Evolutionary conservation across 2,888 invertebrate species (phyloP), one percentile per base, ranked within the genome.

Genomic region (Drosophila yooni): DNA sequence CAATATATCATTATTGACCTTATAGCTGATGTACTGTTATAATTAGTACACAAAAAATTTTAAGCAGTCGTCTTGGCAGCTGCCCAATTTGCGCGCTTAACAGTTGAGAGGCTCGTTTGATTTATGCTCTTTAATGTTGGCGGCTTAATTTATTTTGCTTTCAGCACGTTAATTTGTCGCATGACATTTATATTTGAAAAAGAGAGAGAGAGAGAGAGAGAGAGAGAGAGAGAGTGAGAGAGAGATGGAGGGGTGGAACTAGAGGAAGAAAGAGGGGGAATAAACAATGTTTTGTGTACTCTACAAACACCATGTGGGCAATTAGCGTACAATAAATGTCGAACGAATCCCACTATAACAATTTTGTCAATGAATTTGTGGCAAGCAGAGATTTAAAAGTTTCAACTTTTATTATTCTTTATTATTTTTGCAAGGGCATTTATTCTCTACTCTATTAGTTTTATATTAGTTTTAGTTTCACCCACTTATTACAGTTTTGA

Each of bases 51-150:
- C 48, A 11, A 69, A 74, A 50, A 67, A 46, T 57, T 70, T 52
- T 68, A 73, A 76, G 29, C 66, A 79, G 61, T 67, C 70, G 59
- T 68, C 53, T 50, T 71, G 54, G 64, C 57, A 59, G 66, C 62
- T 66, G 63, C 34, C 33, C 67, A 63, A 48, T 72, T 72, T 60
- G 59, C 72, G 10, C 67, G 33, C 67, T 59, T 67, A 25, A 50
- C 60, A 70, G 43, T 72, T 29, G 29, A 27, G 63, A n/a, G 40
- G 0, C 21, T 66, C 78, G 27, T 76, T 73, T 86, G 76, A 85
- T 86, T 86, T 82, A 81, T 79, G 81, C 63, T 56, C 74, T 71
- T 63, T 81, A 74, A 83, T 83, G 68, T 74, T 54, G 79, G 57
- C 63, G 69, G 72, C 76, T 71, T 83, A 79, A 81, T 77, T 71